Conservation (phyloP, 2,113 vertebrate species). For the Aegotheles bennettii region DNA sequence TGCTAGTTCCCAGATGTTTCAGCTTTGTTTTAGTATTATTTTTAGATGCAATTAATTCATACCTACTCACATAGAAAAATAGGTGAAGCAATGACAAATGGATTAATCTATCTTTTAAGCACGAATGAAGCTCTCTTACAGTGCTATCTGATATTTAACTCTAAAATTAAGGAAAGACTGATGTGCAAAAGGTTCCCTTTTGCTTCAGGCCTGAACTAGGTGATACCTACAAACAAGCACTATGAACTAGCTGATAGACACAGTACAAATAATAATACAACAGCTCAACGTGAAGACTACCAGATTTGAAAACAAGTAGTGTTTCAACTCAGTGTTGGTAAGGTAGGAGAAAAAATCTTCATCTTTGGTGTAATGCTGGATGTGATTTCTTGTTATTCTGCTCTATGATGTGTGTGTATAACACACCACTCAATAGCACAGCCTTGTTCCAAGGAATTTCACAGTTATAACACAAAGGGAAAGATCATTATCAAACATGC, state of each 20-base stretch:
- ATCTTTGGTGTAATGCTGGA: neutral
- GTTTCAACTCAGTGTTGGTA: neutral
- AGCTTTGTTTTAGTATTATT: neutral
- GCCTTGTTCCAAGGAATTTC: neutral
- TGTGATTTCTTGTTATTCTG: neutral
- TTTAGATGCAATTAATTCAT: neutral
- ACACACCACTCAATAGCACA: neutral
- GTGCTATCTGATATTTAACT: neutral
- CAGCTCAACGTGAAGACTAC: neutral
- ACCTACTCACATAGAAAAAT: neutral
- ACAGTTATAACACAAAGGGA: neutral
- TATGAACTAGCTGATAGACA: neutral
- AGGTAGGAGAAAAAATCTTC: fast-evolving
- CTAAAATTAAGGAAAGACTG: neutral
- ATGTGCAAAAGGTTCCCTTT: neutral
- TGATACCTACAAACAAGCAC: neutral
- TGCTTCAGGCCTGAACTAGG: neutral
- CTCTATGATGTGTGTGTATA: neutral
- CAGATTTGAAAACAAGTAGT: neutral
- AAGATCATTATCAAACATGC: neutral
- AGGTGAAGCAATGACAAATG: neutral
- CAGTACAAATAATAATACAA: neutral
- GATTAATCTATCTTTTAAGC: neutral
- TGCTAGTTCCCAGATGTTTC: neutral
- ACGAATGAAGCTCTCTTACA: neutral